Evolutionary conservation across 2,888 invertebrate species (phyloP), one percentile per base, ranked within the genome.

Genomic region (Unio pictorum): DNA sequence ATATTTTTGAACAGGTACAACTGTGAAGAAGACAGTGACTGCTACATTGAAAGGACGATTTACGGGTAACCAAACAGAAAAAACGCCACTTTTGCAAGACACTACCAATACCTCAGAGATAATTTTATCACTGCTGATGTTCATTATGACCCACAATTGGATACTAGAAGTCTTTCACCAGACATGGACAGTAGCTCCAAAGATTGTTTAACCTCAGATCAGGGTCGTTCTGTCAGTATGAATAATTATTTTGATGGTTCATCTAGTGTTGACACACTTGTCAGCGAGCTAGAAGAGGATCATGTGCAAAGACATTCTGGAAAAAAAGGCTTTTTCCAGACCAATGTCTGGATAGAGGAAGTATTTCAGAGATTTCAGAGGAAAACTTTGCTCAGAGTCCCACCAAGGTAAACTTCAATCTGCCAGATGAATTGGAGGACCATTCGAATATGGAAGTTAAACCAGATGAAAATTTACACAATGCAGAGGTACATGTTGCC

Each of bases 161-260:
- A 78, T 57, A 64, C 69, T 23, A 23, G 69, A 69, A 78, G 61
- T 66, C 72, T 54, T 61, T 76, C 71, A 30, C 71, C 76, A 15
- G 83, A 83, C 65, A 81, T 80, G 81, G 83, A 83, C 56, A 76
- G 71, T 54, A 78, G 81, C 15, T 82, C 82, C 4, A 68, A 82
- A 11, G 81, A 82, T 55, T 66, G 67, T 11, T 70, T 68, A 67
- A 66, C 72, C 34, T 61, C 71, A 26, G 67, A 69, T 45, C 72
- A 70, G 7, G 68, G 67, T 15, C 74, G 75, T 67, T 73, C 73
- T 66, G 71, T 81, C 30, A 85, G 84, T 66, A 82, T 86, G 84
- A 80, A 81, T 58, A 86, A 86, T 67, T 86, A 76, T 60, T 69
- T 80, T 5, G 84, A 81, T 55, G 80, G 82, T 58, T 79, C 80